Percentiles rank a stretch among this genome's conserved stretches.
Conservation (phyloP, 2,888 invertebrate genomes). For the Melinopterus prodromus region DNA sequence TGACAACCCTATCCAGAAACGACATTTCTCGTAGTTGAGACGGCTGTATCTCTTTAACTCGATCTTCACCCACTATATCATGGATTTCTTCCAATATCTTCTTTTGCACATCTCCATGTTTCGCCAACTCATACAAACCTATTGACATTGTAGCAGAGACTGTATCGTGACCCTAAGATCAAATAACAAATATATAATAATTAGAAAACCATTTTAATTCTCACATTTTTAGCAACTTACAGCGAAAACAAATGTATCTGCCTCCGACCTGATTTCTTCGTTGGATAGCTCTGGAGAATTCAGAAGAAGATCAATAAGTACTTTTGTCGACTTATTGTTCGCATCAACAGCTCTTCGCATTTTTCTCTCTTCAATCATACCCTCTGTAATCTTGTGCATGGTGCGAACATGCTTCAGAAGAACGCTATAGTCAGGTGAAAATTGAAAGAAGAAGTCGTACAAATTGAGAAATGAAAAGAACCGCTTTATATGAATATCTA, state of each 20-base stretch:
- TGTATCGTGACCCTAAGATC: slow-evolving; percentile 37
- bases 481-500: slow-evolving; percentile 39
- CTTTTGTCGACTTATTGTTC: slow-evolving; percentile 36
- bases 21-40: not conserved
- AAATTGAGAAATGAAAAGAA: slow-evolving; percentile 42
- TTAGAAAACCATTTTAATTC: not conserved
- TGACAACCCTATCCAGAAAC: slow-evolving; percentile 37
- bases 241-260: slow-evolving; percentile 68
- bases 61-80: not conserved
- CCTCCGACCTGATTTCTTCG: slow-evolving; percentile 55
- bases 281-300: slow-evolving; percentile 34
- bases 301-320: slow-evolving; percentile 39
- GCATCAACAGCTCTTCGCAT: slow-evolving; percentile 27
- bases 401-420: slow-evolving; percentile 35
- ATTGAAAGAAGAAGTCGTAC: slow-evolving; percentile 41
- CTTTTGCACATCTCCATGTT: slow-evolving; percentile 41
- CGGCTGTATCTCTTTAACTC: slow-evolving; percentile 15
- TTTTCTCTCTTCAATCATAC: slow-evolving; percentile 39
- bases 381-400: slow-evolving; percentile 38
- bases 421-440: slow-evolving; percentile 38
- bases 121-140: slow-evolving; percentile 39
- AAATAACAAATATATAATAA: not conserved
- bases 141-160: slow-evolving; percentile 39
- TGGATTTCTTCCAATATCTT: slow-evolving; percentile 42
- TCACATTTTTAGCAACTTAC: slow-evolving; percentile 56